Evolutionary conservation across 2,888 invertebrate genomes (phyloP), one percentile per base, ranked within the genome.

Genomic region (Busseola fusca): DNA sequence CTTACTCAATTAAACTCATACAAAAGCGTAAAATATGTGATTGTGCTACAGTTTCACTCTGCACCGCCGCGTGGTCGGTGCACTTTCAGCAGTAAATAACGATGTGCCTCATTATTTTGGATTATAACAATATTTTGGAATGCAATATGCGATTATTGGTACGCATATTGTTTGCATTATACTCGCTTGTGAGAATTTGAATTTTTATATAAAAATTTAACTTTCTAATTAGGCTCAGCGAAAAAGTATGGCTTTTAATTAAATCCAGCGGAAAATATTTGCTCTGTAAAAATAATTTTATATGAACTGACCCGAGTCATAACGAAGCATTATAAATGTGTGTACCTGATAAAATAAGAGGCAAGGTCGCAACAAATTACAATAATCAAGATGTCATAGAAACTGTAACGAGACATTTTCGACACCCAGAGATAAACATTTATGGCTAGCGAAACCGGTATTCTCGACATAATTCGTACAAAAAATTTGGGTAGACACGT

Each of bases 1-100:
- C 94, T 94, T 94, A 89, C 93, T 92, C 94, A 95, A 95, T 95
- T 95, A 94, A 93, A 93, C 89, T 91, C 91, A 88, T 94, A 92
- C 93, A 91, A 93, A 94, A 93, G 93, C 91, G 91, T 94, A 94
- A 95, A 91, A 93, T 95, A 95, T 95, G 94, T 93, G 93, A 93
- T 88, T 93, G 90, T 94, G 94, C 86, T 95, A 94, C 93, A 93
- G 93, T 93, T 94, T 93, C 91, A 86, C 88, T 87, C 85, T 82
- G 85, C 86, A 81, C 84, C 83, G 85, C 84, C 86, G 87, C 86
- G 76, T 83, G 88, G 88, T 85, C 87, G 89, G 89, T 86, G 83
- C 84, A 88, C 89, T 91, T 92, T 91, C 90, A 88, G 88, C 87
- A 82, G 87, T 93, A 94, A 95, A 93, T 94, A 92, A 94, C 86